Base-by-base conservation (phyloP, 2,797 vertebrate species). In the Rhabdomys pumilio region DNA sequence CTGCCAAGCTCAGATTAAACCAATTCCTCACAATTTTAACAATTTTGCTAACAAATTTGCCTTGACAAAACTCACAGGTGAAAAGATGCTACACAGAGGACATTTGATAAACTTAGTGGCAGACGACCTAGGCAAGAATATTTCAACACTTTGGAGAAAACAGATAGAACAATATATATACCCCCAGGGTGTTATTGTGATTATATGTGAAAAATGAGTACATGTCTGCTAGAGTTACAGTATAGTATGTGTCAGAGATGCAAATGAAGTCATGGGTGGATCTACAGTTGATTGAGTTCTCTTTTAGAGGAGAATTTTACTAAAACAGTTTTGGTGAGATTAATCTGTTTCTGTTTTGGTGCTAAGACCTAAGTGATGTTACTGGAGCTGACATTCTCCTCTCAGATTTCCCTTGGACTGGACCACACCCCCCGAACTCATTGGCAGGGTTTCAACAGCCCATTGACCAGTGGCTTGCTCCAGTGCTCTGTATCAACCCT, bases 101-200 rank as follows among this genome's bases (percentile, higher is more conserved):
- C 53, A 69, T 77, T 90, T 90, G 80, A 72, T 88, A 92, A 92
- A 76, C 47, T 84, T 86, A 81, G 44, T 79, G 17, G 63, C 87
- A 84, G 72, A 90, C 38, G 22, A 72, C 86, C 3, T 67, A 20
- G 88, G 19, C 55, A 1, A 86, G 29, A 31, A 1, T 67, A 85
- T 90, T 72, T 85, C 92, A 95, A 91, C 88, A 89, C 63, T 76
- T 94, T 86, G 44, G 61, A 94, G 86, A 93, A 97, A 96, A 92
- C 44, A 81, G 55, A 87, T 44, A 57, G 63, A 57, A 86, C 44
- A 55, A 26, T 93, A 73, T 83, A 90, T 47, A 47, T 47, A 73
- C 83, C 88, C 38, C 44, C 1, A 80, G 47, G 5, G 4, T 41
- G 5, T 85, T 96, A 59, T 12, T 89, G 84, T 89, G 91, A 87